Evolutionary conservation across 2,888 invertebrate genomes (phyloP).

Genomic region (Diadegma fenestrale): DNA sequence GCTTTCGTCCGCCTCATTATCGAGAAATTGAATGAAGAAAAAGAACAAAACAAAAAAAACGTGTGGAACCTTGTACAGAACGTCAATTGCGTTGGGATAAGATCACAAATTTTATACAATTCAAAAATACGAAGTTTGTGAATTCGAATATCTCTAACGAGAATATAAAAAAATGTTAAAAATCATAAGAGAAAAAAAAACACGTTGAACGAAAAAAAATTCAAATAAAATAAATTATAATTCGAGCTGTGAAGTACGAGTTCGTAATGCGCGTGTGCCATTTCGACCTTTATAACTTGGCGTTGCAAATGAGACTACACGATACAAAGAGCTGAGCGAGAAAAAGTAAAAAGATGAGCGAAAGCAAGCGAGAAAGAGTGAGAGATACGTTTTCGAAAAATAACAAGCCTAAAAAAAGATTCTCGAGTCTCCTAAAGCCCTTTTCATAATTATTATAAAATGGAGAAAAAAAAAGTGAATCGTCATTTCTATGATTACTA

Average conservation of each 20-base stretch:
- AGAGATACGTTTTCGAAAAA: conserved; percentile 3
- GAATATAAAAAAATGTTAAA: not conserved
- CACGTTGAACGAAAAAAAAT: not conserved
- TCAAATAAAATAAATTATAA: not conserved
- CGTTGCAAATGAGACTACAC: conserved; percentile 9
- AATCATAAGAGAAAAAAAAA: not conserved
- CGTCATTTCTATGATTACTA: conserved; percentile 51
- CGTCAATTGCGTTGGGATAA: conserved; percentile 37
- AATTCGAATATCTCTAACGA: conserved; percentile 19
- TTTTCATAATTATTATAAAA: conserved; percentile 27
- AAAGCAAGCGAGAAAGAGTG: no score
- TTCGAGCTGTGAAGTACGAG: not conserved
- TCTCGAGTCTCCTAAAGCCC: not conserved
- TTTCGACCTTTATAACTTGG: conserved; percentile 8
- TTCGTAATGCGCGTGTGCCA: conserved; percentile 12
- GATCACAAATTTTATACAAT: conserved; percentile 20
- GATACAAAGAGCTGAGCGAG: not conserved
- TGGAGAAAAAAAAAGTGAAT: conserved; percentile 18
- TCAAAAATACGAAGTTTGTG: not conserved
- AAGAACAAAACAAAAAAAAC: conserved; percentile 22
- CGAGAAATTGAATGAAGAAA: not conserved
- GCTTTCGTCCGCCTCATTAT: conserved; percentile 4
- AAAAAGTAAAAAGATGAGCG: no score
- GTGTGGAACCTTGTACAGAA: conserved; percentile 21
- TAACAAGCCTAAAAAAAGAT: conserved; percentile 21